phyloP scores from a whole-genome alignment of 1,140 invertebrate genomes.

The Leptinotarsa defecta region DNA sequence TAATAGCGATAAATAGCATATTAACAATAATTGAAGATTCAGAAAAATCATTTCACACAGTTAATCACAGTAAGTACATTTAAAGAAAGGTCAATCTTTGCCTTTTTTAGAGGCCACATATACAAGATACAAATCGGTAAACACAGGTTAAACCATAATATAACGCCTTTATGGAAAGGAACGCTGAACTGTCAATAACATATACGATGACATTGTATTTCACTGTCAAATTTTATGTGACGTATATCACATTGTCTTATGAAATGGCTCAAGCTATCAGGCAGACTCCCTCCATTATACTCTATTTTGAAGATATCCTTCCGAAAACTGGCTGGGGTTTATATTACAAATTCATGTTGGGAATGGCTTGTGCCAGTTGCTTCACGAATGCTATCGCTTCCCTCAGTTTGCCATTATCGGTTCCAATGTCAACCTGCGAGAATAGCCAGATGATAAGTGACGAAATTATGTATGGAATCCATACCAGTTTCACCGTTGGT shows the following conservation, averaged over 20 bases:
- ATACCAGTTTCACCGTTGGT: slow-evolving; percentile 36
- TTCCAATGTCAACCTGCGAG: slow-evolving; percentile 22
- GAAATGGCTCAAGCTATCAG: background rate
- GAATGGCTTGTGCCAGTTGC: slow-evolving; percentile 17
- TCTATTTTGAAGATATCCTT: slow-evolving; percentile 21
- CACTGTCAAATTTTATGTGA: background rate
- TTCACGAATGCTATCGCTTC: slow-evolving; percentile 13
- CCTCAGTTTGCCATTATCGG: slow-evolving; percentile 10
- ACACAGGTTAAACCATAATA: too few species aligned
- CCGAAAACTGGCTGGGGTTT: slow-evolving; percentile 23
- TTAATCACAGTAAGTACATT: too few species aligned
- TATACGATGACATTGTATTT: background rate
- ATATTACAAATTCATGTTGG: slow-evolving; percentile 27
- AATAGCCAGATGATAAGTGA: background rate
- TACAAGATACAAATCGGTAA: too few species aligned
- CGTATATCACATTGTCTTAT: background rate
- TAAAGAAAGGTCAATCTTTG: too few species aligned
- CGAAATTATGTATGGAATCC: slow-evolving; percentile 10
- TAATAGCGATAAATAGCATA: too few species aligned
- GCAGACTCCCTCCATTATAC: background rate
- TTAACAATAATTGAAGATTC: too few species aligned
- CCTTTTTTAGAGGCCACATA: too few species aligned
- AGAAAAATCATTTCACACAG: too few species aligned
- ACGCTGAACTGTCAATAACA: too few species aligned
- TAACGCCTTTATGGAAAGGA: too few species aligned